Base-by-base conservation (phyloP, 2,888 invertebrate species). In the Craniophora ligustri region DNA sequence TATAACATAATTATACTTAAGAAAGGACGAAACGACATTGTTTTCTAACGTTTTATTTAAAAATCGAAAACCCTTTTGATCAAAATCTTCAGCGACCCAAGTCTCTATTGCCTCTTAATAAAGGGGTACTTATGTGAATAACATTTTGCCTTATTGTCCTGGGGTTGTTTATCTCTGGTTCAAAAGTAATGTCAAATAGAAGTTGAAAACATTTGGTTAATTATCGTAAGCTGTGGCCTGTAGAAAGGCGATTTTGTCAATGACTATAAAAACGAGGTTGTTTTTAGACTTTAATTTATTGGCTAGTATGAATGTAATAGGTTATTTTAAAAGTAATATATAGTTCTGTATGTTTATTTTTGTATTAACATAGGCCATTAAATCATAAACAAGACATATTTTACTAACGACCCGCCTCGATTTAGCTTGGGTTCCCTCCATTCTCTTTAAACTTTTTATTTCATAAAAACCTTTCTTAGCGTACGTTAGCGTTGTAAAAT, bases 191-290 rank as follows among this genome's bases (percentile, higher is more conserved):
- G 36, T 46, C 32, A 41, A 41, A 11, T 30, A 26, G 30, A 28
- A 44, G 30, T 47, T 40, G 19, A 16, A 40, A 45, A 39, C 35
- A 34, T 53, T 50, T 13, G 11, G 26, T 10, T 50, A 26, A 46
- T 46, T 36, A 34, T 44, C 7, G 18, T 18, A 11, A 7, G 2
- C 14, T 1, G 2, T 14, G 36, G 49, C 21, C 16, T 21, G 7
- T 13, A 36, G 3, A 36, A 36, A n/a, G 13, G 36, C 36, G 35
- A 3, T 26, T 26, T 26, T n/a, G n/a, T 26, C 26, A 26, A 26
- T 26, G 26, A n/a, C 26, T n/a, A 26, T 26, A 26, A 26, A 26
- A 26, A 26, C n/a, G n/a, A 26, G 26, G 26, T 26, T 26, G n/a
- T n/a, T 26, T n/a, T n/a, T 26, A 26, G 5, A 2, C n/a, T n/a